Conservation (phyloP, 1,140 invertebrate genomes). For the Oedothorax gibbosus region DNA sequence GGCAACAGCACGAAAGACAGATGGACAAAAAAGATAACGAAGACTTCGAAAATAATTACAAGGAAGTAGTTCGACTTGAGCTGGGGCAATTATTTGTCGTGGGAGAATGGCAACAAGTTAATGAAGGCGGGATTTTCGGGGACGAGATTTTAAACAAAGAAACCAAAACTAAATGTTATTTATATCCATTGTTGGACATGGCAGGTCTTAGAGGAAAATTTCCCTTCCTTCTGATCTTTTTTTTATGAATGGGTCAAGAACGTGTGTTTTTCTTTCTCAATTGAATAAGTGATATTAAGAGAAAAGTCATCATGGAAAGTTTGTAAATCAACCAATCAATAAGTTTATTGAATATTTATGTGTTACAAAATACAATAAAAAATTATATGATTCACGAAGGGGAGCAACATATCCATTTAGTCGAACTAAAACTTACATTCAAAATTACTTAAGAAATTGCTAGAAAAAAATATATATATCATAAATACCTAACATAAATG, state of each 20-base stretch:
- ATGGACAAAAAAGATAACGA: slow-evolving; percentile 10
- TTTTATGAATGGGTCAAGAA: neutral
- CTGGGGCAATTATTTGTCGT: slow-evolving; percentile 27
- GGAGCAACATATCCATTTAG: too few relatives aligned
- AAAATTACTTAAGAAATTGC: too few relatives aligned
- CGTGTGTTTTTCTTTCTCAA: too few relatives aligned
- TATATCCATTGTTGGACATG: slow-evolving; percentile 10
- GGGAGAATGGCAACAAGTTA: slow-evolving; percentile 42
- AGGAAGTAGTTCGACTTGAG: slow-evolving; percentile 33
- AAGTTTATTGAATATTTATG: too few relatives aligned
- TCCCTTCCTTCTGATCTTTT: neutral
- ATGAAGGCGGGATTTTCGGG: slow-evolving; percentile 26
- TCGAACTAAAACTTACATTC: too few relatives aligned
- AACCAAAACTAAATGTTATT: slow-evolving; percentile 12
- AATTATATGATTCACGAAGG: too few relatives aligned
- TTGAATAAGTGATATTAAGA: too few relatives aligned
- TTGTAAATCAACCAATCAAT: too few relatives aligned
- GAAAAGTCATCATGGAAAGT: too few relatives aligned
- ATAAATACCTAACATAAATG: too few relatives aligned
- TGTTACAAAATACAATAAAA: too few relatives aligned
- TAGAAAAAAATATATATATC: too few relatives aligned
- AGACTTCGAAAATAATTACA: slow-evolving; percentile 21
- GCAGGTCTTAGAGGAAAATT: neutral
- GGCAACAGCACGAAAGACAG: slow-evolving; percentile 12
- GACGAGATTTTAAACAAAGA: slow-evolving; percentile 20